Base-by-base conservation (phyloP, 2,888 invertebrate genomes). In the Silvanus unidentatus region DNA sequence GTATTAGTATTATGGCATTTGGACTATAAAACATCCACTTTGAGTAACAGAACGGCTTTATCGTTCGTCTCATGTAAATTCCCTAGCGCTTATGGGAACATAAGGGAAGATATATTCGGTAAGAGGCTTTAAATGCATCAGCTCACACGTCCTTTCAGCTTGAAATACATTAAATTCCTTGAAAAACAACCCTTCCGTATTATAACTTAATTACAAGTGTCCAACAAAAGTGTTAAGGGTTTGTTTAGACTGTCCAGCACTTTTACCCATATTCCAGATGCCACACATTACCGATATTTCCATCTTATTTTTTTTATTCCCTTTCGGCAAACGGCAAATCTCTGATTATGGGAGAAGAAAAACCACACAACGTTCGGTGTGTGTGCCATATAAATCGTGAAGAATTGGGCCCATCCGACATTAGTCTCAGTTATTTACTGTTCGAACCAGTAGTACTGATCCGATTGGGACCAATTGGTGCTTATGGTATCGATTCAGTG, bases 391-490 rank as follows among this genome's bases (percentile, higher is more conserved):
- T 62, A 62, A 62, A 62, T 62, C 62, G 57, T 51, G 35, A 37
- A 36, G 60, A 62, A 64, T 62, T 60, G 61, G 59, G 41, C 39
- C 57, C 60, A 62, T 60, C 55, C n/a, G 58, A 57, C 56, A 60
- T 60, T 60, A 61, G 60, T 61, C 59, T 53, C 56, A 46, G 62
- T 66, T 64, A 66, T 66, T 66, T 66, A 66, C 63, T 59, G 63
- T 60, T 47, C 47, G 51, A 22, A 22, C 57, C 57, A 50, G 32
- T n/a, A 32, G 32, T 58, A 49, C 58, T 57, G 62, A 59, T 54
- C 57, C 62, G 61, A 64, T 63, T 63, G 57, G 61, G 58, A 59
- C 63, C 65, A 64, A 64, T 65, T 64, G 63, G 60, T 62, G 61
- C 62, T 64, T 62, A 63, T 57, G 51, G 58, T 59, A 64, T 62